These are phyloP conservation scores for Xestia c-nigrum DNA, from an alignment of 2,888 invertebrate genomes.

Conservation along the genomic window DNA sequence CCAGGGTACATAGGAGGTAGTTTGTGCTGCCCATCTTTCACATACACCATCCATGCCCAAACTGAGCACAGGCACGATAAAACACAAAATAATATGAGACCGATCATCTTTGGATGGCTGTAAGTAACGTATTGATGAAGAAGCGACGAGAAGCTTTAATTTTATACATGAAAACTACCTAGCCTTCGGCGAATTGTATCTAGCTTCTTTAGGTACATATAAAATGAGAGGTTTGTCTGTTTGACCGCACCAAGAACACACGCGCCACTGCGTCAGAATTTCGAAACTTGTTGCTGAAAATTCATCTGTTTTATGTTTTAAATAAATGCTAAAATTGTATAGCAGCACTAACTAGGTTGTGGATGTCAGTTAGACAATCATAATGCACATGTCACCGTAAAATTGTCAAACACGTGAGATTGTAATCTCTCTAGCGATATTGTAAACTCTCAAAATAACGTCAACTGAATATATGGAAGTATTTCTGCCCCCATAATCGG, in stretches of 20 bases:
- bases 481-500: no score
- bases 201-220: not conserved
- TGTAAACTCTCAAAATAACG: no score
- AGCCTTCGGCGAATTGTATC: constrained; percentile 19
- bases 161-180: constrained; percentile 22
- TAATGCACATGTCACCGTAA: no score
- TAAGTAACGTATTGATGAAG: constrained; percentile 1
- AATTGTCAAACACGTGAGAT: no score
- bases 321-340: no score
- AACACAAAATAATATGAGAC: constrained; percentile 34
- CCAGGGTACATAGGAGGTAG: constrained; percentile 59
- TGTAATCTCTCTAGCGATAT: no score
- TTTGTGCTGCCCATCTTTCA: constrained; percentile 32
- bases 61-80: constrained; percentile 32
- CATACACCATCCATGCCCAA: constrained; percentile 50
- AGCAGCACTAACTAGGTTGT: no score
- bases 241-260: not conserved
- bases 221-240: not conserved
- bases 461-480: no score
- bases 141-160: not conserved
- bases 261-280: not conserved
- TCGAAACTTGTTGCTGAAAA: not conserved
- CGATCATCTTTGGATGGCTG: constrained; percentile 34
- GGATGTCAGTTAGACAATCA: no score
- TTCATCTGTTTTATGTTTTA: not conserved